Percentiles rank a stretch among this genome's conserved stretches.
Evolutionary conservation across 2,113 vertebrate species (phyloP).

Genomic region (Pholis gunnellus): DNA sequence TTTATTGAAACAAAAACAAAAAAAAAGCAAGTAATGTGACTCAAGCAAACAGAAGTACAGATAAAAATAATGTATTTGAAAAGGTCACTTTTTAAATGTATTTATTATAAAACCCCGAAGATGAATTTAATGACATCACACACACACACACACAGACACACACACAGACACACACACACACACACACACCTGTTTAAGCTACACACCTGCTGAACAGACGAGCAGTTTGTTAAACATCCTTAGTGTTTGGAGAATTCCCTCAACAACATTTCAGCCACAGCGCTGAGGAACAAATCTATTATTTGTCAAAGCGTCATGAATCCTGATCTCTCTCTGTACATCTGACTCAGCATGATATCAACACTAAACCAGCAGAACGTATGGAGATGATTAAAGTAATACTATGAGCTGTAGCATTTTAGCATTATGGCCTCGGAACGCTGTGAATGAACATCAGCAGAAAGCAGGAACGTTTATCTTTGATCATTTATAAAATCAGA

Average conservation of each 20-base stretch:
- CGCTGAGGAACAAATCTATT: slow-evolving; percentile 23
- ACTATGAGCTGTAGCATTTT: neutral
- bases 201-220: neutral
- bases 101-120: slow-evolving; percentile 86
- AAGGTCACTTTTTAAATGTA: slow-evolving; percentile 85
- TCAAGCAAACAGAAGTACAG: slow-evolving; percentile 83
- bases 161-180: neutral
- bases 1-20: slow-evolving; percentile 81
- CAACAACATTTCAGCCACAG: neutral
- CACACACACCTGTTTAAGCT: too few relatives aligned
- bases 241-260: slow-evolving; percentile 32
- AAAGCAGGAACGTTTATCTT: neutral
- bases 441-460: neutral
- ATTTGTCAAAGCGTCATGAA: slow-evolving; percentile 37
- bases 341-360: slow-evolving; percentile 1
- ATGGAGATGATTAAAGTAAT: slow-evolving; percentile 27
- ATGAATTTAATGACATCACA: slow-evolving; percentile 40
- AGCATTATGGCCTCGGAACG: slow-evolving; percentile 7
- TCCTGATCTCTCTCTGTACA: slow-evolving; percentile 56
- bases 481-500: neutral
- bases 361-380: neutral
- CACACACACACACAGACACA: slow-evolving; percentile 12
- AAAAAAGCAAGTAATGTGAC: slow-evolving; percentile 80
- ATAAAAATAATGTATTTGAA: slow-evolving; percentile 79
- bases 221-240: slow-evolving; percentile 22